A percentile compares a stretch with the other conserved stretches of the same genome.
Evolutionary conservation across 30 jellyfish, hydroid and myxozoan genomes (phyloP).

Genomic region (Turritopsis rubra): DNA sequence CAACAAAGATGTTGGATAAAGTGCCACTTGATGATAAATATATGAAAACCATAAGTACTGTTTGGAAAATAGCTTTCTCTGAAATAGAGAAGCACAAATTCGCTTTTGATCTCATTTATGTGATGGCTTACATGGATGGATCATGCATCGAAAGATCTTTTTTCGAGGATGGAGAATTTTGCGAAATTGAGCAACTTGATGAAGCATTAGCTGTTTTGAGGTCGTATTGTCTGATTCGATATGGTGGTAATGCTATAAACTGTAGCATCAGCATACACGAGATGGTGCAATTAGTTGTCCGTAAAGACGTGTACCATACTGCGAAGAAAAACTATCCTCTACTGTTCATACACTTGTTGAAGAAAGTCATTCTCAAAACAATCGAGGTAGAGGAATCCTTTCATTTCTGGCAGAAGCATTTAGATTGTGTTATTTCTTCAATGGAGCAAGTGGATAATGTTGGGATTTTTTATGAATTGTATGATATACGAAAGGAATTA

Average conservation of each 20-base stretch:
- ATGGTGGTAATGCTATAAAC: neutral
- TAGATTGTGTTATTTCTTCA: neutral
- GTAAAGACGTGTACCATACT: neutral
- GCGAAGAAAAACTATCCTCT: neutral
- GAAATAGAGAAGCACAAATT: neutral
- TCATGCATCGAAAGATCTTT: neutral
- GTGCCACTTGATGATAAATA: neutral
- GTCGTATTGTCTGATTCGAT: neutral
- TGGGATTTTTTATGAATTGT: neutral
- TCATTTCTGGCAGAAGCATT: neutral
- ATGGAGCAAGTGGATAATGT: neutral
- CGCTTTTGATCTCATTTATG: neutral
- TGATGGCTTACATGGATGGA: constrained; percentile 13
- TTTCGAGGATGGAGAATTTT: neutral
- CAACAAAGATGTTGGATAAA: neutral
- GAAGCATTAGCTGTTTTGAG: neutral
- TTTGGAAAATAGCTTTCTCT: neutral
- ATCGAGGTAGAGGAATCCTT: neutral
- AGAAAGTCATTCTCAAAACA: neutral
- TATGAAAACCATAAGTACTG: neutral
- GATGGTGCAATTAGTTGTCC: neutral
- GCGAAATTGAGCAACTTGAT: neutral
- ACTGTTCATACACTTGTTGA: neutral
- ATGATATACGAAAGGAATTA: neutral
- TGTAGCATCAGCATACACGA: neutral